Base-by-base conservation (phyloP, 2,113 vertebrate species). In the Candoia aspera region DNA sequence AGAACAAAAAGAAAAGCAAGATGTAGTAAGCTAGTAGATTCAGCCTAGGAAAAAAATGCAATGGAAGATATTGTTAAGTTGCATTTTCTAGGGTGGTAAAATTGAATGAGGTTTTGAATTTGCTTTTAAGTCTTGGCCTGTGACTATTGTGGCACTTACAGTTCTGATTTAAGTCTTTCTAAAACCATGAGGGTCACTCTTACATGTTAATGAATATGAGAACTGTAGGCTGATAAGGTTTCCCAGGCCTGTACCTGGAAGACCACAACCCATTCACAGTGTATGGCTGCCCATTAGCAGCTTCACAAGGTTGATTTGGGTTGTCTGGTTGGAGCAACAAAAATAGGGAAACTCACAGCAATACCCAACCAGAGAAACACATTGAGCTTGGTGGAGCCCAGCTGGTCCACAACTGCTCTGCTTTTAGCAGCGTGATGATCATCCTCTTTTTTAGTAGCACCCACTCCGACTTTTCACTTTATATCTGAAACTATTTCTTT, bases 21-120 rank as follows among this genome's bases (percentile, higher is more conserved):
- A 95, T 87, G 73, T 12, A 42, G 91, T 93, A 90, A 84, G 92
- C 93, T 95, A 88, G 68, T 88, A 94, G 95, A 96, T 96, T 94
- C 94, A 93, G 90, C 96, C 94, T 89, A 91, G 53, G 15, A 95
- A 95, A 96, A 95, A 94, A 95, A 94, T n/a, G 95, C 94, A 95
- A 95, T 92, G 93, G 0, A 0, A 88, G 93, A 90, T 57, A 93
- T 94, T 93, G 89, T 58, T 21, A 6, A 86, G 86, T 94, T 91
- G 95, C 93, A 93, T 91, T 60, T 88, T 88, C 21, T n/a, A 26
- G 84, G 49, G 29, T 29, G 46, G 95, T 95, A 90, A 96, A 93
- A 94, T 94, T 95, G 96, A 95, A 95, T 93, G 92, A 95, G 90
- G 89, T 0, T 24, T 87, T 87, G 95, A 90, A 87, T 49, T 95